phyloP scores from a whole-genome alignment of 2,797 vertebrate species.

The Rhodeus uyekii region DNA sequence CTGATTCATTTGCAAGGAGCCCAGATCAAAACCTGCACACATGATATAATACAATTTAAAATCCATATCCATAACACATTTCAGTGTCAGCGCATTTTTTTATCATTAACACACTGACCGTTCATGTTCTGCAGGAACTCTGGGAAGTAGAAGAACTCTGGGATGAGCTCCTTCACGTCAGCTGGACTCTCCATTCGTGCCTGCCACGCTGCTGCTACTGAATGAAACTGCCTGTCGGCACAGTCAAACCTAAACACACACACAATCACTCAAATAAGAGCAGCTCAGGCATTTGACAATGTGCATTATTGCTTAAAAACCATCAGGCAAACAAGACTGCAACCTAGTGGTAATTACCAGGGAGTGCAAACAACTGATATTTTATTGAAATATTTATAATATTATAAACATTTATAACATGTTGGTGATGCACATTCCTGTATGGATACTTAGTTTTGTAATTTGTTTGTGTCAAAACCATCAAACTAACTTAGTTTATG shows the following conservation, averaged over 20 bases:
- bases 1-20: slow-evolving; percentile 89
- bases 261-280: background rate
- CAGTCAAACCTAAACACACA: slow-evolving; percentile 87
- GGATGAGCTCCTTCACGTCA: slow-evolving; percentile 97
- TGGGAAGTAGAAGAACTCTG: slow-evolving; percentile 96
- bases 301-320: background rate
- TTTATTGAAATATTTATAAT: background rate
- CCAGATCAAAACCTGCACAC: slow-evolving; percentile 87
- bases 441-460: background rate
- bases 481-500: background rate
- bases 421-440: background rate
- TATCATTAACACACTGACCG: slow-evolving; percentile 63
- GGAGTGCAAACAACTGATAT: background rate
- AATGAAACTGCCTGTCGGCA: slow-evolving; percentile 95
- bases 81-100: background rate
- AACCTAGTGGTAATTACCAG: slow-evolving; percentile 20
- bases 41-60: background rate
- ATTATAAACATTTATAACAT: background rate
- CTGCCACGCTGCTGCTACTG: slow-evolving; percentile 93
- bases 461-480: background rate
- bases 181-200: slow-evolving; percentile 95
- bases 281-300: background rate
- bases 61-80: background rate
- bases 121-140: slow-evolving; percentile 96
- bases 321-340: slow-evolving; percentile 20